Evolutionary conservation across 2,888 invertebrate species (phyloP).

Genomic region (Oxycera nigricornis): DNA sequence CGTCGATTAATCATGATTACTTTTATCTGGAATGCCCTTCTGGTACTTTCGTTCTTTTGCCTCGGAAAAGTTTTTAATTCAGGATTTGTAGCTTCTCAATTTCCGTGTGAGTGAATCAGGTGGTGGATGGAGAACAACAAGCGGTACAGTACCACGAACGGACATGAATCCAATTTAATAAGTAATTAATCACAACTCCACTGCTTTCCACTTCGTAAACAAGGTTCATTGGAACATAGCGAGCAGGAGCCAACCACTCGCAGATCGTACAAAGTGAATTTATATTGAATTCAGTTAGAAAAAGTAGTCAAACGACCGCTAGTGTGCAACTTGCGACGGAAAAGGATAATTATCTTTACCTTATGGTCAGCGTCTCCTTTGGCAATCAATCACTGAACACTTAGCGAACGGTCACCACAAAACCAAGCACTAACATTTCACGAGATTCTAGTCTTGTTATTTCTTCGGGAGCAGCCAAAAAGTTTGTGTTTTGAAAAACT

Average conservation of each 20-base stretch:
- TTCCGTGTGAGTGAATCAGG: slow-evolving; percentile 19
- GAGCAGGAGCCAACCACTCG: neutral
- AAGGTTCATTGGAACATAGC: slow-evolving; percentile 54
- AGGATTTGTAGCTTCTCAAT: neutral
- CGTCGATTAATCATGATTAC: slow-evolving; percentile 61
- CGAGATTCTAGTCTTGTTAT: neutral
- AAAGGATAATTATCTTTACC: slow-evolving; percentile 34
- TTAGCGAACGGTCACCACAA: neutral
- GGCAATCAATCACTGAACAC: slow-evolving; percentile 26
- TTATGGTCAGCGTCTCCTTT: slow-evolving; percentile 22
- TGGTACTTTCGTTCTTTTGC: neutral
- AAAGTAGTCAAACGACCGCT: neutral
- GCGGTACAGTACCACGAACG: slow-evolving; percentile 11
- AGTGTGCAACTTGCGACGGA: neutral
- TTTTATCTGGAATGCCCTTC: slow-evolving; percentile 5
- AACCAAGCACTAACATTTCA: neutral
- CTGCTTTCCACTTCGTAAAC: slow-evolving; percentile 22
- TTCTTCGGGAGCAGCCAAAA: neutral
- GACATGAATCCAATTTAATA: slow-evolving; percentile 47
- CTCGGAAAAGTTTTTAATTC: slow-evolving; percentile 16
- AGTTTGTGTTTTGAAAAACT: neutral
- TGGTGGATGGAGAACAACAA: slow-evolving; percentile 6
- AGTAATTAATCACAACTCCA: slow-evolving; percentile 56
- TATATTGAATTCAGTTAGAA: neutral
- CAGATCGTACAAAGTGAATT: slow-evolving; percentile 15